Percentiles rank a stretch among this genome's conserved stretches.
Evolutionary conservation across 1,140 invertebrate genomes (phyloP).

Genomic region (Drosophila sucinea): DNA sequence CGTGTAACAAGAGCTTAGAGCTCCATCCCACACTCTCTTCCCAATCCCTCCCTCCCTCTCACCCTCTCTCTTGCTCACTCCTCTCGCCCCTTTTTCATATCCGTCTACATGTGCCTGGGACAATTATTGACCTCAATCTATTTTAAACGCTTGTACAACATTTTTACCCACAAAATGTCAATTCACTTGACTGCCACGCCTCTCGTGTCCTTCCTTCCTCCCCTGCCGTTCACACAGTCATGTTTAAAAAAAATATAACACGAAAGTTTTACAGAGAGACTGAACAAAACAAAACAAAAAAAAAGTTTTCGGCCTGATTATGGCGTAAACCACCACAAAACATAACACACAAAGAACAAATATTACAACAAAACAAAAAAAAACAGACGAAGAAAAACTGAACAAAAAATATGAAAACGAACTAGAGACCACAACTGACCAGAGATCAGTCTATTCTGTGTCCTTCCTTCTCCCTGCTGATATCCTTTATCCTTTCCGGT

Average conservation of each 20-base stretch:
- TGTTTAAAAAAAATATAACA: conserved; percentile 26
- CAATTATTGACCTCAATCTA: conserved; percentile 75
- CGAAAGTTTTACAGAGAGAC: conserved; percentile 1
- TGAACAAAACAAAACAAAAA: conserved; percentile 17
- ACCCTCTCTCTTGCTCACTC: neutral
- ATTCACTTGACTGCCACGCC: conserved; percentile 40
- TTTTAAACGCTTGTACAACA: conserved; percentile 59
- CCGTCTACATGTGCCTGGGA: conserved; percentile 42
- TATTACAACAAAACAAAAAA: neutral
- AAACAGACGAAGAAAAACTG: neutral
- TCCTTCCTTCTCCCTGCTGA: conserved; percentile 41
- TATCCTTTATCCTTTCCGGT: conserved; percentile 70
- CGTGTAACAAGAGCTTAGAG: conserved; percentile 30
- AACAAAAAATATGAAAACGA: conserved; percentile 11
- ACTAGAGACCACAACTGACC: conserved; percentile 36
- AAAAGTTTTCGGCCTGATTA: conserved; percentile 46
- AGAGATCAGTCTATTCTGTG: conserved; percentile 53
- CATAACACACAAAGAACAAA: conserved; percentile 15
- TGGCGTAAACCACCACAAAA: conserved; percentile 21
- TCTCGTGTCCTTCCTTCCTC: conserved; percentile 15
- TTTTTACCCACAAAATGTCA: conserved; percentile 43
- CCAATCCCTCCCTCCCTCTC: neutral
- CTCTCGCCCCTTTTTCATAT: conserved; percentile 4
- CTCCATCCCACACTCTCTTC: neutral
- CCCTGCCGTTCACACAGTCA: neutral